Conservation (phyloP, 2,888 invertebrate species). For the Digitonthophagus gazella region DNA sequence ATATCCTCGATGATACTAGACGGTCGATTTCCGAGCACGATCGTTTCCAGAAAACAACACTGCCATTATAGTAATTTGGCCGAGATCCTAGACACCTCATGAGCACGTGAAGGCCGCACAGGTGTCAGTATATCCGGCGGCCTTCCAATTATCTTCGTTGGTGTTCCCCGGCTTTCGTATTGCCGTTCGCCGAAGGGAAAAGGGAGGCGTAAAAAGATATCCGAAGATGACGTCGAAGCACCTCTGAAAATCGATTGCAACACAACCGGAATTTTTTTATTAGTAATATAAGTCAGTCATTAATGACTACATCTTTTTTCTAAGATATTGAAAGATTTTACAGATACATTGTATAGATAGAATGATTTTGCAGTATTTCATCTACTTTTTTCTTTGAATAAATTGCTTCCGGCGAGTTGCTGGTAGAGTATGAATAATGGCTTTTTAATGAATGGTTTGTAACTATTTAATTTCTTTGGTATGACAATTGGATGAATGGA, state of each 20-base stretch:
- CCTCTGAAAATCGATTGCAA: not conserved
- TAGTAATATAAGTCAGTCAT: no score
- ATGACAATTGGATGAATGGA: not conserved
- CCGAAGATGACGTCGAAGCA: not conserved
- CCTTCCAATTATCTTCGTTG: constrained; percentile 44
- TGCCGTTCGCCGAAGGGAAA: not conserved
- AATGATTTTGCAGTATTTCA: no score
- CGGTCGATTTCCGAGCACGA: not conserved
- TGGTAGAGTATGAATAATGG: not conserved
- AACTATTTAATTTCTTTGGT: not conserved
- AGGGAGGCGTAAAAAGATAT: not conserved
- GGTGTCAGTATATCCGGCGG: constrained; percentile 38
- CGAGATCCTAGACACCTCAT: constrained; percentile 26
- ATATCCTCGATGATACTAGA: no score
- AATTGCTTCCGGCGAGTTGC: not conserved
- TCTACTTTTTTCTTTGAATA: not conserved
- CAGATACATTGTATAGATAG: not conserved
- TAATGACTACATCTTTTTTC: not conserved
- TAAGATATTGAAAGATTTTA: not conserved
- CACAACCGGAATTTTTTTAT: no score
- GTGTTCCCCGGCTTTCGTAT: constrained; percentile 35
- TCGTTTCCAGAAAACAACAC: not conserved
- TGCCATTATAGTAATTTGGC: constrained; percentile 24
- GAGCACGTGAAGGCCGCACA: constrained; percentile 34
- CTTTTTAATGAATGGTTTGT: not conserved